A percentile compares a stretch with the other conserved stretches of the same genome.
Evolutionary conservation across 1,140 invertebrate genomes (phyloP).

Genomic region (Drosophila albomicans): DNA sequence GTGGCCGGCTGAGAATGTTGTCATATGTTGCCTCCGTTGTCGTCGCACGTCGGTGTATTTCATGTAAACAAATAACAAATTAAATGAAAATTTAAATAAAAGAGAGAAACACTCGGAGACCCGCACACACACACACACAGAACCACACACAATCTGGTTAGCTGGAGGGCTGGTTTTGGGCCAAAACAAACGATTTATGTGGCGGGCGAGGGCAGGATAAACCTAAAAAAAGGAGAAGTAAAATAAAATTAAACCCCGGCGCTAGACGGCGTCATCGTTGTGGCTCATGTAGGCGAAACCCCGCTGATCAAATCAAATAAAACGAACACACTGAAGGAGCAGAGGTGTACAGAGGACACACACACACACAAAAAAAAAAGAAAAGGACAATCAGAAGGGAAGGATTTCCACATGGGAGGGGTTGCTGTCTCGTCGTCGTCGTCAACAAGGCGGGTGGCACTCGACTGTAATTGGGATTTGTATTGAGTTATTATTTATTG

Average conservation of each 20-base stretch:
- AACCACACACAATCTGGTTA: conserved; percentile 16
- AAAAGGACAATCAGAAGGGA: conserved; percentile 74
- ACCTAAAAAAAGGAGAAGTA: conserved; percentile 59
- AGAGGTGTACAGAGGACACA: conserved; percentile 23
- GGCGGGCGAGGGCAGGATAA: conserved; percentile 67
- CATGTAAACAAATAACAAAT: conserved; percentile 84
- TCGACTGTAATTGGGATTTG: conserved; percentile 81
- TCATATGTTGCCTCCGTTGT: conserved; percentile 79
- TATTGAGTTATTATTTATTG: conserved; percentile 84
- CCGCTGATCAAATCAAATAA: conserved; percentile 84
- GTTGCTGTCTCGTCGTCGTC: conserved; percentile 37
- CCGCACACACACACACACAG: conserved; percentile 32
- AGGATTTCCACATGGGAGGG: conserved; percentile 64
- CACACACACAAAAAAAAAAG: conserved; percentile 48
- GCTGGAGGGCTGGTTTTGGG: conserved; percentile 32
- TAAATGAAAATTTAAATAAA: conserved; percentile 84
- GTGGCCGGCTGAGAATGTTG: conserved; percentile 81
- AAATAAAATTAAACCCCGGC: conserved; percentile 43
- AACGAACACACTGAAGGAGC: conserved; percentile 59
- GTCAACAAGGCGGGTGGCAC: conserved; percentile 73
- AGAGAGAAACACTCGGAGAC: conserved; percentile 43
- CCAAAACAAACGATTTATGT: conserved; percentile 76
- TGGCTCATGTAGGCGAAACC: conserved; percentile 78
- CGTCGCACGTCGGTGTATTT: conserved; percentile 74
- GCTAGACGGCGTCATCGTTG: conserved; percentile 60